Evolutionary conservation across 1,140 invertebrate species (phyloP).

Genomic region (Apis mellifera): Amel_HAv3.1 CM009942.2:8387001-8387500

Average conservation of each 20-base stretch:
- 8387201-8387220: too few species aligned
- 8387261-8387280: background rate
- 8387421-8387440: background rate
- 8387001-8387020: too few species aligned
- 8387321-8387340: background rate
- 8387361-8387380: background rate
- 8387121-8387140: too few species aligned
- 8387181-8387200: too few species aligned
- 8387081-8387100: too few species aligned
- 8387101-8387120: too few species aligned
- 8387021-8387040: too few species aligned
- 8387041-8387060: too few species aligned
- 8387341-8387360: background rate
- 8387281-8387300: background rate
- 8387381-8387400: background rate
- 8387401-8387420: background rate
- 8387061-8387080: too few species aligned
- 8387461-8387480: background rate
- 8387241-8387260: conserved; percentile 6
- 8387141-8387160: too few species aligned
- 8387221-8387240: too few species aligned
- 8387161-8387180: too few species aligned
- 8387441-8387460: background rate
- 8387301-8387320: background rate
- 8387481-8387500: background rate